phyloP scores from a whole-genome alignment of 1,140 invertebrate species.

The Mesaphorura yosii region DNA sequence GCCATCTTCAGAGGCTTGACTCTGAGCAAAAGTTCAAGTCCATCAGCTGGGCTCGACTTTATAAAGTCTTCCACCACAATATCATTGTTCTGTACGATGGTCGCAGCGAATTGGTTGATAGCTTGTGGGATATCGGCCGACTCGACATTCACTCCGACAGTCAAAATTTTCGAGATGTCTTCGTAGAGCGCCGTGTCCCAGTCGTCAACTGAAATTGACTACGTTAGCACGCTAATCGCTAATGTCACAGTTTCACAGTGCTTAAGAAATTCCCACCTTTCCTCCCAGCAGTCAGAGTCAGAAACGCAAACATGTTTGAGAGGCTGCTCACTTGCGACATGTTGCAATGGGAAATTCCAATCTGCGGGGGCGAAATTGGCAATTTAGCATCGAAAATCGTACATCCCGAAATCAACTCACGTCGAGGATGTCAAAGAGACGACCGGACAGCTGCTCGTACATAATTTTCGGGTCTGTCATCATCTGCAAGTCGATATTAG shows the following conservation, averaged over 20 bases:
- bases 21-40: constrained; percentile 46
- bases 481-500: constrained; percentile 3
- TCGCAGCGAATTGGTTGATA: constrained; percentile 44
- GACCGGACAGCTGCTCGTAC: constrained; percentile 9
- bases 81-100: constrained; percentile 40
- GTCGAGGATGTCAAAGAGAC: constrained; percentile 4
- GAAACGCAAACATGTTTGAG: constrained; percentile 46
- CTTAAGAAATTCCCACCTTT: no score
- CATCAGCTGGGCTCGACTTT: constrained; percentile 39
- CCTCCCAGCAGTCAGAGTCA: constrained; percentile 31
- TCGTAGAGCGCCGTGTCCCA: constrained; percentile 25
- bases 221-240: no score
- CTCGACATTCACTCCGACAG: constrained; percentile 50
- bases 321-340: constrained; percentile 38
- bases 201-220: constrained; percentile 17
- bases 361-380: neutral
- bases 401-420: constrained; percentile 1
- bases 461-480: neutral
- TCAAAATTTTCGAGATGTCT: constrained; percentile 52
- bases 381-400: neutral
- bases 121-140: constrained; percentile 52
- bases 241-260: neutral
- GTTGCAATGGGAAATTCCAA: constrained; percentile 4
- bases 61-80: constrained; percentile 41
- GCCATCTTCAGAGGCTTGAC: constrained; percentile 41